These are phyloP conservation scores for Glareola pratincola DNA, from an alignment of 2,113 vertebrate species.

Conservation along the genomic window DNA sequence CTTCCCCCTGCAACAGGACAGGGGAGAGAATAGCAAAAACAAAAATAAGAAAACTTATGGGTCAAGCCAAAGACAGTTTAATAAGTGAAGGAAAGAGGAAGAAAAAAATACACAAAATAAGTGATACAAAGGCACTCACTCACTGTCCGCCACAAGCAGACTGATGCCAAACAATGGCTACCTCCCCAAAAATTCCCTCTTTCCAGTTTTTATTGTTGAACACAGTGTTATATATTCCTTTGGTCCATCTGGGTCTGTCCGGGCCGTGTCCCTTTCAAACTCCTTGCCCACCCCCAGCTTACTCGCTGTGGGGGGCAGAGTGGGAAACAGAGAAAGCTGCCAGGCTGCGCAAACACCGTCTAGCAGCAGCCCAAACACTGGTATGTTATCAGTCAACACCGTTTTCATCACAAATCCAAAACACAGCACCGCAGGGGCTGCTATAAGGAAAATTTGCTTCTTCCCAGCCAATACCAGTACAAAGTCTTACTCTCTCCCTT, in stretches of 20 bases:
- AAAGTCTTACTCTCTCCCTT: background rate
- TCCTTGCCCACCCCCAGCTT: background rate
- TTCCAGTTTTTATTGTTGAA: background rate
- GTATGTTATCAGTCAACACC: background rate
- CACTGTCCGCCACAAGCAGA: background rate
- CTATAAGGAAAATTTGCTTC: background rate
- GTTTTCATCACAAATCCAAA: background rate
- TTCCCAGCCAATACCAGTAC: background rate
- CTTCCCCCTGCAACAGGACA: background rate
- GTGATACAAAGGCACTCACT: background rate
- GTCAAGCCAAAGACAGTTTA: background rate
- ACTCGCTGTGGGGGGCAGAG: background rate
- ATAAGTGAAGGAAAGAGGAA: background rate
- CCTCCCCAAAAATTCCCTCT: background rate
- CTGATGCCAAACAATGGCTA: background rate
- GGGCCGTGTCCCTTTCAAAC: background rate
- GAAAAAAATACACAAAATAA: background rate
- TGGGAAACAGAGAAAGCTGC: background rate
- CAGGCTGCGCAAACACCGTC: background rate
- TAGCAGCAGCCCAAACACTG: background rate
- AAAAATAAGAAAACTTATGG: background rate
- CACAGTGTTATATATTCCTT: background rate
- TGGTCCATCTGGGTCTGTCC: background rate
- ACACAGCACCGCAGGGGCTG: background rate
- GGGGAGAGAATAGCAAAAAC: background rate